Base-by-base conservation (phyloP, 2,113 vertebrate genomes). In the Vidua chalybeata region DNA sequence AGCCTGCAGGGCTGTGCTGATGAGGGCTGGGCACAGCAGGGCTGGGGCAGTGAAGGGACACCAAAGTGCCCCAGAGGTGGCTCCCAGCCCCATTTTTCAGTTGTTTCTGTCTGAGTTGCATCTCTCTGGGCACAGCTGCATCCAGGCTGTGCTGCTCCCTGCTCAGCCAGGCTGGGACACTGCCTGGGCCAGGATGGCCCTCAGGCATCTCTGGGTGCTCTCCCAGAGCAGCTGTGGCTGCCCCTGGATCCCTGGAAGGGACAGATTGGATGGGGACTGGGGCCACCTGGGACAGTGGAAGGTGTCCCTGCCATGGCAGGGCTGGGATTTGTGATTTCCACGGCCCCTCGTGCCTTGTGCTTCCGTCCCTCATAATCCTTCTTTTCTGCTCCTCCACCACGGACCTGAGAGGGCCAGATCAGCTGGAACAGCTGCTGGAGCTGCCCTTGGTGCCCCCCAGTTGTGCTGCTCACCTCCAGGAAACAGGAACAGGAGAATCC, bases 1-100 rank as follows among this genome's bases (percentile, higher is more conserved):
- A 10, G 21, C 10, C 41, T 15, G 3, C 59, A 52, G 84, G 24
- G 59, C 48, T 58, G 48, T 11, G 69, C 22, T 37, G 63, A 0
- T 35, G 7, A 14, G 61, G 23, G 31, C 85, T 9, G 0, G 33
- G 22, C 41, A 41, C 41, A 41, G 41, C 41, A 14, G 61, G 23
- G 31, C 85, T 9, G 0, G 33, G 22, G 10, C 4, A 2, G 3
- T 11, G 52, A 27, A 20, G n/a, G 58, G 39, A 15, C 28, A 28
- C 15, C 3, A 1, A 17, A 30, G 17, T 54, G 46, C 41, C 46
- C 20, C 51, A 15, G 1, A 3, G 0, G 2, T 10, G 48, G 16
- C 21, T 78, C 52, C 35, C 27, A 39, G 45, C 6, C n/a, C 66
- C 10, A 1, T 12, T 84, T 68, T 26, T 35, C 24, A 15, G 6